Evolutionary conservation across 2,113 vertebrate species (phyloP).

Genomic region (Mohoua ochrocephala): DNA sequence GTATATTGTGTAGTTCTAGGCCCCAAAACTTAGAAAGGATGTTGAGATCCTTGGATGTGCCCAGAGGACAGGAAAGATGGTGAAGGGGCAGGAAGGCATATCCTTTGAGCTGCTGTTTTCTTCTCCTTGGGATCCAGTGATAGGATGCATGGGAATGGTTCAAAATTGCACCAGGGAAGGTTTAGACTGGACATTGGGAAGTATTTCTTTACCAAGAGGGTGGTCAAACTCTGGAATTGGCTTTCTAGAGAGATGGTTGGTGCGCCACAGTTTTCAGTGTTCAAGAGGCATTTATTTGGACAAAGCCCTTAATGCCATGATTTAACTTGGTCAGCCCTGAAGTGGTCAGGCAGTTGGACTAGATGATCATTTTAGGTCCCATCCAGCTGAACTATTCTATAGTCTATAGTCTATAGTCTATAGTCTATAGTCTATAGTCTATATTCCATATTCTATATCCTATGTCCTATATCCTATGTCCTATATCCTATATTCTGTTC

Average conservation of each 20-base stretch:
- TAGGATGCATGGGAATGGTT: accelerated
- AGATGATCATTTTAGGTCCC: background rate
- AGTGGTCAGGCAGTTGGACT: background rate
- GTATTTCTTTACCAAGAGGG: background rate
- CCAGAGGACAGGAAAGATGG: background rate
- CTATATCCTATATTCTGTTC: background rate
- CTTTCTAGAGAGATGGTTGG: background rate
- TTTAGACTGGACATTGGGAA: background rate
- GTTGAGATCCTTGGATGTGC: background rate
- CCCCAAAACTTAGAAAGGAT: background rate
- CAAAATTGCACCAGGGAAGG: background rate
- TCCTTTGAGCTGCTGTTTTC: background rate
- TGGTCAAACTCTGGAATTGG: background rate
- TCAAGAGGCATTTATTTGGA: background rate
- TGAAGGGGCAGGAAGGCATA: background rate
- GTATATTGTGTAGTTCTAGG: background rate
- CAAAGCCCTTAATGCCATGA: background rate
- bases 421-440: no score
- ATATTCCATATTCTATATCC: background rate
- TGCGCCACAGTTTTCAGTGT: background rate
- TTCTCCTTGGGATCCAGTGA: background rate
- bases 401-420: background rate
- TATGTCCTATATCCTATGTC: background rate
- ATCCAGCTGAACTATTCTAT: background rate
- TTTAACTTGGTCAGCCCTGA: background rate